Conservation (phyloP, 2,797 vertebrate species). For the Sorex maritimensis region DNA sequence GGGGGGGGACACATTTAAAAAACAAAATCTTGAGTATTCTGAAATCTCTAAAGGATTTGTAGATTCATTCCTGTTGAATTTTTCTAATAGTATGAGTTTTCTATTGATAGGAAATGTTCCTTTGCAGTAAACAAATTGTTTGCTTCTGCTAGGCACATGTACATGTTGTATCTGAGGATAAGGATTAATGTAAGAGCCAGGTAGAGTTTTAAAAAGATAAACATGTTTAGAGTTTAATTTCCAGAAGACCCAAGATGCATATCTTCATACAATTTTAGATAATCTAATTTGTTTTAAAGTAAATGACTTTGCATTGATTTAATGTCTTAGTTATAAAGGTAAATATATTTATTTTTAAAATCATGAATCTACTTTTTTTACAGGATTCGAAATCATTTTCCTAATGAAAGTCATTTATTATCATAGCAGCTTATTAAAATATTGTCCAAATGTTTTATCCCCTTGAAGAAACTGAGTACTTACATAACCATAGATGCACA, state of each 20-base stretch:
- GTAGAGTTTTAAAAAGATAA: conserved; percentile 25
- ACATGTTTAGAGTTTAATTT: conserved; percentile 60
- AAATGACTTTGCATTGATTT: conserved; percentile 38
- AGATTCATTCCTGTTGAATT: conserved; percentile 16
- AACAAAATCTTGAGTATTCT: neutral
- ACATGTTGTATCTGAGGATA: conserved; percentile 43
- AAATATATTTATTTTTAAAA: conserved; percentile 59
- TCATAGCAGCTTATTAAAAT: conserved; percentile 69
- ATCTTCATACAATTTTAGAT: conserved; percentile 71
- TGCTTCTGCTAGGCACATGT: conserved; percentile 25
- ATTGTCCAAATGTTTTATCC: conserved; percentile 80
- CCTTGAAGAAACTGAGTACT: conserved; percentile 61
- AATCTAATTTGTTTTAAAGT: conserved; percentile 57
- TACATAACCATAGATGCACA: conserved; percentile 61
- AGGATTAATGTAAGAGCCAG: conserved; percentile 58
- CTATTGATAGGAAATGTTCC: conserved; percentile 59
- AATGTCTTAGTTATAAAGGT: conserved; percentile 60
- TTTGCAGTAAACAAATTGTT: conserved; percentile 66
- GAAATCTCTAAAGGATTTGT: conserved; percentile 11
- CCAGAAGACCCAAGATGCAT: conserved; percentile 31
- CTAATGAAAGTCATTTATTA: conserved; percentile 55
- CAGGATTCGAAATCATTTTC: conserved; percentile 49
- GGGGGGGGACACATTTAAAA: too few relatives aligned
- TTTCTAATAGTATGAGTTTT: conserved; percentile 34
- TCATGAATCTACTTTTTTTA: conserved; percentile 6